A percentile compares a stretch with the other conserved stretches of the same genome.
These are phyloP conservation scores for Drosophila austrosaltans DNA, from an alignment of 2,888 invertebrate genomes.

Conservation along the genomic window DNA sequence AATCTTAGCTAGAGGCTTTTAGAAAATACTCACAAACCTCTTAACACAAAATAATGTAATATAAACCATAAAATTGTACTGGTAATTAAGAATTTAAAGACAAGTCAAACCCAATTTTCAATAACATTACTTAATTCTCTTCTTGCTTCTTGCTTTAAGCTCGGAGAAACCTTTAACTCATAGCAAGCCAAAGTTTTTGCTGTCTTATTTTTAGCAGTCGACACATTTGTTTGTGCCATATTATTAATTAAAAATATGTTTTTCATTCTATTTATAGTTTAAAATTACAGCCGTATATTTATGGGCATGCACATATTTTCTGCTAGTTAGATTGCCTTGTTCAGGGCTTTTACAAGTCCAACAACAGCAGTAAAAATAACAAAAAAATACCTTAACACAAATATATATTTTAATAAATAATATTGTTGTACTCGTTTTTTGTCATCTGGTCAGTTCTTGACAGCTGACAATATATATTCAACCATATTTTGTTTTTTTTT, in stretches of 20 bases:
- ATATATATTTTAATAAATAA: constrained; percentile 42
- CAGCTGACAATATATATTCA: constrained; percentile 42
- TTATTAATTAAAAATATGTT: not conserved
- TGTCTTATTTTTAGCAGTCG: not conserved
- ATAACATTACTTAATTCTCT: too few species aligned
- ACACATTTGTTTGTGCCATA: too few species aligned
- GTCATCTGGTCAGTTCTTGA: constrained; percentile 23
- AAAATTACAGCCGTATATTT: constrained; percentile 4
- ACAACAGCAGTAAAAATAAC: constrained; percentile 29
- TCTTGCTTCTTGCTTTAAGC: too few species aligned
- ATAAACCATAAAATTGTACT: too few species aligned
- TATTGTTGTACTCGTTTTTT: constrained; percentile 30
- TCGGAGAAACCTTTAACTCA: too few species aligned
- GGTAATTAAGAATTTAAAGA: too few species aligned
- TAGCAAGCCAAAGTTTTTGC: too few species aligned
- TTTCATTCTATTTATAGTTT: not conserved
- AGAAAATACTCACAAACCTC: too few species aligned
- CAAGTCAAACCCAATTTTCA: too few species aligned
- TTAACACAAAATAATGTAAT: too few species aligned
- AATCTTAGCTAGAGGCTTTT: too few species aligned
- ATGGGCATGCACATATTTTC: constrained; percentile 1
- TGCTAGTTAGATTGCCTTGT: constrained; percentile 23
- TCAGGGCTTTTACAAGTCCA: constrained; percentile 21
- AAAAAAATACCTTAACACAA: constrained; percentile 38
- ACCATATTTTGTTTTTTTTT: constrained; percentile 8